These are phyloP conservation scores for Trissolcus japonicus DNA, from an alignment of 2,888 invertebrate genomes.

Conservation along the genomic window DNA sequence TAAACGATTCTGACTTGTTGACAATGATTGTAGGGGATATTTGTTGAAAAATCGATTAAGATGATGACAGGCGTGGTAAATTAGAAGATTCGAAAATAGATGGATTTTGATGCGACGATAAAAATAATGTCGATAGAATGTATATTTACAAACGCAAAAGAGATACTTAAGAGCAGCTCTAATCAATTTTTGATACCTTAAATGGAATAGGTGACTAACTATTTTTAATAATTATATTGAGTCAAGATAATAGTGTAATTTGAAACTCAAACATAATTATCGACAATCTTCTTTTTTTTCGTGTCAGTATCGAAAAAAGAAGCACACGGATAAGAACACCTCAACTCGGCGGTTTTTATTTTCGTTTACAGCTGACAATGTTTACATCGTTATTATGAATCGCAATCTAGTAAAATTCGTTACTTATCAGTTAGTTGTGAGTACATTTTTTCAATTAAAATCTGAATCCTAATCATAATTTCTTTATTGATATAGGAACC, in stretches of 20 bases:
- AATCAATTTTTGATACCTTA: slow-evolving; percentile 27
- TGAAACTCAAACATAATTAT: background rate
- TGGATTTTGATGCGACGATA: slow-evolving; percentile 4
- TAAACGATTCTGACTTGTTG: too few relatives aligned
- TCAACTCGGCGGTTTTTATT: too few relatives aligned
- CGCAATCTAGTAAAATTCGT: too few relatives aligned
- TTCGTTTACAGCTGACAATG: background rate
- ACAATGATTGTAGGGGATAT: too few relatives aligned
- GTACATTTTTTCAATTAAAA: too few relatives aligned
- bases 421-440: too few relatives aligned
- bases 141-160: slow-evolving; percentile 24
- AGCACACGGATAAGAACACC: too few relatives aligned
- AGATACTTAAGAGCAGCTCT: background rate
- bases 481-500: too few relatives aligned
- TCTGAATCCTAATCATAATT: too few relatives aligned
- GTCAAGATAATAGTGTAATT: background rate
- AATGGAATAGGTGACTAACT: slow-evolving; percentile 40
- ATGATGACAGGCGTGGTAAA: too few relatives aligned
- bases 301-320: background rate
- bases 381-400: background rate
- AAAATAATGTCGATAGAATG: slow-evolving; percentile 19
- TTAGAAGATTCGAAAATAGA: background rate
- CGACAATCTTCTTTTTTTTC: background rate
- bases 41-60: too few relatives aligned
- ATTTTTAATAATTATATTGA: slow-evolving; percentile 1